Percentiles rank a stretch among this genome's conserved stretches.
phyloP scores from a whole-genome alignment of 2,797 vertebrate genomes.

The Monodelphis domestica region DNA sequence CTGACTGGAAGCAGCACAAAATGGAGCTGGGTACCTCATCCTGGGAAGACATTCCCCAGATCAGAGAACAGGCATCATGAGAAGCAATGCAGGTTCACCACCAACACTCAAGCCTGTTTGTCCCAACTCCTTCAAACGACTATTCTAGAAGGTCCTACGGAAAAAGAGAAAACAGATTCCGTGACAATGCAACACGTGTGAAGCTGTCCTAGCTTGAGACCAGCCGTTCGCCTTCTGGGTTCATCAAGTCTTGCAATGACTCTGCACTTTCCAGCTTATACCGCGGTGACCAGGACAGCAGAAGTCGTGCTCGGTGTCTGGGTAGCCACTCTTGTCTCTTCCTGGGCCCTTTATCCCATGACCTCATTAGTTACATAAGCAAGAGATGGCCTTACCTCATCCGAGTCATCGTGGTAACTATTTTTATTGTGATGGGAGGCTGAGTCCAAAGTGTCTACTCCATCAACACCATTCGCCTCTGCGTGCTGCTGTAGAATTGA shows the following conservation, averaged over 20 bases:
- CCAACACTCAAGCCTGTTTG: conserved; percentile 32
- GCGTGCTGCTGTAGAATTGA: conserved; percentile 93
- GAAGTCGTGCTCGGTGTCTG: neutral
- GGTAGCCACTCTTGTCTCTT: too few relatives aligned
- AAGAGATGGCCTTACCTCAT: conserved; percentile 89
- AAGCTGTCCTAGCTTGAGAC: conserved; percentile 30
- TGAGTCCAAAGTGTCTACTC: conserved; percentile 88
- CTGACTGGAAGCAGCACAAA: conserved; percentile 74
- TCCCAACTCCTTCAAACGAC: conserved; percentile 59
- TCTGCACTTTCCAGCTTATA: neutral
- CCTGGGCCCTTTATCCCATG: neutral
- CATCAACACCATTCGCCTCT: conserved; percentile 88
- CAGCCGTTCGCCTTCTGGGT: neutral
- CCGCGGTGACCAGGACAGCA: neutral
- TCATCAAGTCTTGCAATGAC: neutral
- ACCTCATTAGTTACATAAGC: neutral
- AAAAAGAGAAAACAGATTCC: conserved; percentile 44
- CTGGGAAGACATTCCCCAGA: conserved; percentile 68
- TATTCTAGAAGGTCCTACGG: conserved; percentile 81
- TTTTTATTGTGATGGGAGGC: conserved; percentile 80
- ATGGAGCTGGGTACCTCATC: conserved; percentile 68
- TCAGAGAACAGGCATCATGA: conserved; percentile 58
- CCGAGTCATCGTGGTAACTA: conserved; percentile 94
- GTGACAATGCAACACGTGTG: neutral
- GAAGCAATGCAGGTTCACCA: conserved; percentile 64